Conservation (phyloP, 2,888 invertebrate species). For the Cacoxenus indagator region DNA sequence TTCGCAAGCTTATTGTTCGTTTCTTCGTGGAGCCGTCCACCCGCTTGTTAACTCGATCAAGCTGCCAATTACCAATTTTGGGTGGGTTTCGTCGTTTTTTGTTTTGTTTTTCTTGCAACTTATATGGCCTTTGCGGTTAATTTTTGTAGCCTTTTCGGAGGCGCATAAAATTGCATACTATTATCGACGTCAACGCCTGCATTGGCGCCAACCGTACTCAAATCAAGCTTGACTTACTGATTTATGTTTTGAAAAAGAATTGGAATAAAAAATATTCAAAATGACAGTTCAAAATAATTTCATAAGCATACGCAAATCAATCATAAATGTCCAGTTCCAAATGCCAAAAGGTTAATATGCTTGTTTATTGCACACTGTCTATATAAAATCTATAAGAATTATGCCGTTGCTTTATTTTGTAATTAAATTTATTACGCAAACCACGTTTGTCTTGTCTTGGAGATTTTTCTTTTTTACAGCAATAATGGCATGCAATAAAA, state of each 20-base stretch:
- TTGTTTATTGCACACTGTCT: neutral
- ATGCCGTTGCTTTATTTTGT: slow-evolving; percentile 6
- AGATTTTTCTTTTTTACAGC: too few species aligned
- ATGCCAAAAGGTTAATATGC: slow-evolving; percentile 12
- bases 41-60: neutral
- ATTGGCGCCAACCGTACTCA: neutral
- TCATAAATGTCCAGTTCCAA: slow-evolving; percentile 18
- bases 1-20: neutral
- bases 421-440: slow-evolving; percentile 8
- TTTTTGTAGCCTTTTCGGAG: neutral
- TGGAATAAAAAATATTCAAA: neutral
- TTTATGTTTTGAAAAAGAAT: neutral
- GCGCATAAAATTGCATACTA: neutral
- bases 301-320: slow-evolving; percentile 3
- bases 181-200: neutral
- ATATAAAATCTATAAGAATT: neutral
- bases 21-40: neutral
- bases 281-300: neutral
- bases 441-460: too few species aligned
- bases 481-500: too few species aligned
- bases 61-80: slow-evolving; percentile 8
- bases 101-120: neutral
- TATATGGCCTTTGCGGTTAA: neutral
- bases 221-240: neutral
- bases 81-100: slow-evolving; percentile 1